phyloP scores from a whole-genome alignment of 2,113 vertebrate species.

The Gallinago media region DNA sequence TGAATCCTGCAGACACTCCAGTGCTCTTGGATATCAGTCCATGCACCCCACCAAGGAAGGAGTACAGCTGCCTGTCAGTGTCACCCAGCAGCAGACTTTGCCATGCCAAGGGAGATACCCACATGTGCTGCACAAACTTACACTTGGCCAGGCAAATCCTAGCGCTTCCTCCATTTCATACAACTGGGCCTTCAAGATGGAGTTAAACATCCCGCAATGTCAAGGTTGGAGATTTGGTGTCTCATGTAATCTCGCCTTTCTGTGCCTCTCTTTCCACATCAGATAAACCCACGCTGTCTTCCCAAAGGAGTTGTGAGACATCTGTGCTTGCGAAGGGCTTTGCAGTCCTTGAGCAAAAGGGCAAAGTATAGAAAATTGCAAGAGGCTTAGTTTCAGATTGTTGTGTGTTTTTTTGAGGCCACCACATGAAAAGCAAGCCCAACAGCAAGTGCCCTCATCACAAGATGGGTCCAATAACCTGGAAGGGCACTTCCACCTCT shows the following conservation, averaged over 20 bases:
- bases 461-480: not conserved
- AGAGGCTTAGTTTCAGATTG: not conserved
- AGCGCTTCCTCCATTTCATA: not conserved
- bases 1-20: not conserved
- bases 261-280: not conserved
- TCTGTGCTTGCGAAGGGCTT: not conserved
- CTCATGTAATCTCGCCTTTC: not conserved
- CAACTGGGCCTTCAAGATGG: not conserved
- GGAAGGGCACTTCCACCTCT: not conserved
- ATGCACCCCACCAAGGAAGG: fast-evolving
- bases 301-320: not conserved
- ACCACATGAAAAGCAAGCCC: not conserved
- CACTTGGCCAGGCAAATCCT: not conserved
- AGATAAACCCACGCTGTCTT: fast-evolving
- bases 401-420: not conserved
- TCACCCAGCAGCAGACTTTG: not conserved
- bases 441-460: not conserved
- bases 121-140: not conserved
- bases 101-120: not conserved
- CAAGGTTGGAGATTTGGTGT: not conserved
- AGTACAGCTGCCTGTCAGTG: not conserved
- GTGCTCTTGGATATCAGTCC: not conserved
- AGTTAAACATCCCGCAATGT: not conserved
- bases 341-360: not conserved
- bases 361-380: not conserved